Evolutionary conservation across 2,888 invertebrate species (phyloP).

Genomic region (Amphipoea lucens): DNA sequence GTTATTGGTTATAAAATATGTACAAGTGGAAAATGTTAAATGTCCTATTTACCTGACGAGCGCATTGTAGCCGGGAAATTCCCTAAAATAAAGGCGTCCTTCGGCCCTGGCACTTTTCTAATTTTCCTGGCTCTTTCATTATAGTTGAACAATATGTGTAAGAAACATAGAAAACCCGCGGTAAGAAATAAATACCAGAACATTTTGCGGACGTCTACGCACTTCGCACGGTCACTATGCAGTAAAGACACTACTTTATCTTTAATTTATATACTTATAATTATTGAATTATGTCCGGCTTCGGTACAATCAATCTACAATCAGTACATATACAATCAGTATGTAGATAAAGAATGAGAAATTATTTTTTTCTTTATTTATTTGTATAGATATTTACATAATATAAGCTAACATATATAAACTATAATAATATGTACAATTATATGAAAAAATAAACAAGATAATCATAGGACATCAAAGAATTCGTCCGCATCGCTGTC

Average conservation of each 20-base stretch:
- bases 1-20: neutral
- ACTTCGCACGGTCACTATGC: neutral
- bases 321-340: no score
- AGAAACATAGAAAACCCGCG: constrained; percentile 62
- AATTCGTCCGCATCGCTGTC: no score
- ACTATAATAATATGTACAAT: no score
- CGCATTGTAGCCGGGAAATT: constrained; percentile 65
- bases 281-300: no score
- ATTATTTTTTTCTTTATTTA: no score
- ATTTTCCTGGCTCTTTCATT: constrained; percentile 71
- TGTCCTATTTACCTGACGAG: constrained; percentile 68
- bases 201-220: constrained; percentile 61
- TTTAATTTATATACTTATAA: no score
- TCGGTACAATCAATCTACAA: no score
- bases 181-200: constrained; percentile 63
- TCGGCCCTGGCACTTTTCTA: constrained; percentile 75
- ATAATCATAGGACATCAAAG: no score
- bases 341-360: no score
- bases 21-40: neutral
- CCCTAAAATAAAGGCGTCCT: constrained; percentile 71
- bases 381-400: no score
- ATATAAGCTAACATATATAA: no score
- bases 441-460: no score
- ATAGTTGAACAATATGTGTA: constrained; percentile 72
- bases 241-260: constrained; percentile 30